Evolutionary conservation across 2,797 vertebrate species (phyloP).

Genomic region (Acrocephalus scirpaceus): DNA sequence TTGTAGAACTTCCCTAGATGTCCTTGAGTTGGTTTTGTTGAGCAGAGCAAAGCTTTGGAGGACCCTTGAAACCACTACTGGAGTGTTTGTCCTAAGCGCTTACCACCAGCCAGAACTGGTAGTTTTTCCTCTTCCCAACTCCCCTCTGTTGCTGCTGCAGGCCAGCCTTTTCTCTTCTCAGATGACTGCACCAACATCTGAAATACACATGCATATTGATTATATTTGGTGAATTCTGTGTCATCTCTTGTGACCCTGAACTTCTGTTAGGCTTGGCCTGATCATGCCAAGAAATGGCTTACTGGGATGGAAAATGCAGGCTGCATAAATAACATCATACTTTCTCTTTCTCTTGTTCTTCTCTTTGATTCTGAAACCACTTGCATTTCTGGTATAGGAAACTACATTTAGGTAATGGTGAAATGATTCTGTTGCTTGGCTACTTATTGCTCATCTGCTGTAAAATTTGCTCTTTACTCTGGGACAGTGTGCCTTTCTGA

Average conservation of each 20-base stretch:
- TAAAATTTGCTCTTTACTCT: slow-evolving; percentile 46
- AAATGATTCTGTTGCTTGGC: slow-evolving; percentile 66
- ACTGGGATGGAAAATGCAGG: background rate
- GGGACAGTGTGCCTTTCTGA: background rate
- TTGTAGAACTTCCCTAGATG: background rate
- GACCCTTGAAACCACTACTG: background rate
- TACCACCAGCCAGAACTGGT: background rate
- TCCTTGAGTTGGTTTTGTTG: background rate
- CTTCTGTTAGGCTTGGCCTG: background rate
- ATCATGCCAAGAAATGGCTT: background rate
- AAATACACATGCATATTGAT: background rate
- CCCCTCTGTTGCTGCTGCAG: background rate
- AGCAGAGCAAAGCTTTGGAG: background rate
- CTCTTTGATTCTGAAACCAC: slow-evolving; percentile 21
- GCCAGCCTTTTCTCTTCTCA: background rate
- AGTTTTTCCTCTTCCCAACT: background rate
- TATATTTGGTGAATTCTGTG: background rate
- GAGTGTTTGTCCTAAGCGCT: background rate
- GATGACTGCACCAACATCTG: background rate
- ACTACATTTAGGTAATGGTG: slow-evolving; percentile 27
- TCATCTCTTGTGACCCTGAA: background rate
- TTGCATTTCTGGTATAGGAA: slow-evolving; percentile 24
- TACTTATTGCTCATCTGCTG: slow-evolving; percentile 55
- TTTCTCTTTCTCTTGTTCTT: background rate
- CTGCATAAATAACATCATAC: background rate